Evolutionary conservation across 2,113 vertebrate species (phyloP).

Genomic region (Nicator chloris): DNA sequence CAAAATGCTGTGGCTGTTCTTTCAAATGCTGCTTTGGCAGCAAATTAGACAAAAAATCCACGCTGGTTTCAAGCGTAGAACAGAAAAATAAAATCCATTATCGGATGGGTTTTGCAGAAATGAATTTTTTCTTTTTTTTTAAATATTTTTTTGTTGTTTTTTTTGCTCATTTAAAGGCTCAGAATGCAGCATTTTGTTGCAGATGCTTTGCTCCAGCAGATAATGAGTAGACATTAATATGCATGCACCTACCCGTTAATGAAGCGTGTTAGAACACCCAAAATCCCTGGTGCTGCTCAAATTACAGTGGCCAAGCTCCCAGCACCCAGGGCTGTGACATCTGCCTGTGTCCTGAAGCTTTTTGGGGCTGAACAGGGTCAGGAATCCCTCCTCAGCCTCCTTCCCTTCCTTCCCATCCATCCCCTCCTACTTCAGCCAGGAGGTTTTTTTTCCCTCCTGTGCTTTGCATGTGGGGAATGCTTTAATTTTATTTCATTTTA

Average conservation of each 20-base stretch:
- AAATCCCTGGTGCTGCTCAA: slow-evolving; percentile 1
- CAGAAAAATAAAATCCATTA: background rate
- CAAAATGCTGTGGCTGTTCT: slow-evolving; percentile 17
- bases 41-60: background rate
- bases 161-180: background rate
- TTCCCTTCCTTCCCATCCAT: background rate
- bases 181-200: slow-evolving; percentile 7
- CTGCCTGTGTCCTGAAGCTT: background rate
- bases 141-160: background rate
- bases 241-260: slow-evolving; percentile 55
- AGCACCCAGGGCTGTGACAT: background rate
- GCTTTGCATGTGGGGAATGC: background rate
- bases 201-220: slow-evolving; percentile 34
- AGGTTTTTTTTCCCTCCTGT: background rate
- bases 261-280: background rate
- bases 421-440: background rate
- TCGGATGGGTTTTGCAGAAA: background rate
- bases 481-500: background rate
- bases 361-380: background rate
- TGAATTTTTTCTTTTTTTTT: background rate
- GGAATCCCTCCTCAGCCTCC: background rate
- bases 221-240: slow-evolving; percentile 55
- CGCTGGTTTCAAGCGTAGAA: background rate
- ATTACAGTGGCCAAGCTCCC: background rate
- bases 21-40: slow-evolving; percentile 13